Evolutionary conservation across 2,113 vertebrate genomes (phyloP).

Genomic region (Cyanistes caeruleus): DNA sequence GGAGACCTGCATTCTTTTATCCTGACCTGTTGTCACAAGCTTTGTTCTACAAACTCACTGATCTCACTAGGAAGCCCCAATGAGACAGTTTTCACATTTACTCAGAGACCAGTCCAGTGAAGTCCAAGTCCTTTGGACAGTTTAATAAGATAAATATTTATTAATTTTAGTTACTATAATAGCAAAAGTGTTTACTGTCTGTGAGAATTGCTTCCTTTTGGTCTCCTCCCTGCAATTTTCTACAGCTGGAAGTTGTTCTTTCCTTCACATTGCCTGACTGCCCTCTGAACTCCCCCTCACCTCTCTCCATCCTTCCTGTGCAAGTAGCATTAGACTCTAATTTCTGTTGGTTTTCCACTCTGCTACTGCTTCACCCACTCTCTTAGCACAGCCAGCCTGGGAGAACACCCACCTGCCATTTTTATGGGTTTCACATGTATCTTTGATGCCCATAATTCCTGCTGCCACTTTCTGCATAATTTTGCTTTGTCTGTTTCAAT

Average conservation of each 20-base stretch:
- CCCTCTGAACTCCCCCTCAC: slow-evolving; percentile 40
- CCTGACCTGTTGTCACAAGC: not conserved
- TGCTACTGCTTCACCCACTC: not conserved
- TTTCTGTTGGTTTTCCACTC: not conserved
- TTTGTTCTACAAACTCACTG: not conserved
- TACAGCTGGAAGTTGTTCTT: slow-evolving; percentile 54
- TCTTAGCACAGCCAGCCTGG: not conserved
- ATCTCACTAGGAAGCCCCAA: not conserved
- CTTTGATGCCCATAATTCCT: not conserved
- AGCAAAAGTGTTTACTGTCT: not conserved
- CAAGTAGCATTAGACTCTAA: not conserved
- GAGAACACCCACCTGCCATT: not conserved
- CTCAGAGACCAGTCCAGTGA: not conserved
- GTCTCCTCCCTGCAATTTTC: slow-evolving; percentile 48
- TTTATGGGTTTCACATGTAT: not conserved
- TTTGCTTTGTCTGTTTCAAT: not conserved
- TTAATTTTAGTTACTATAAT: slow-evolving; percentile 29
- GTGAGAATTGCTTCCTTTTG: slow-evolving; percentile 50
- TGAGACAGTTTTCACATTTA: not conserved
- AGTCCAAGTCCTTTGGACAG: not conserved
- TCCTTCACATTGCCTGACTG: slow-evolving; percentile 31
- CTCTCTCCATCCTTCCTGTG: slow-evolving; percentile 46
- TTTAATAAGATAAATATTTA: slow-evolving; percentile 51
- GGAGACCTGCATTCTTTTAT: not conserved
- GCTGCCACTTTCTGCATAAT: not conserved